Conservation (phyloP, 2,888 invertebrate genomes). For the Pterobdella sp. region DNA sequence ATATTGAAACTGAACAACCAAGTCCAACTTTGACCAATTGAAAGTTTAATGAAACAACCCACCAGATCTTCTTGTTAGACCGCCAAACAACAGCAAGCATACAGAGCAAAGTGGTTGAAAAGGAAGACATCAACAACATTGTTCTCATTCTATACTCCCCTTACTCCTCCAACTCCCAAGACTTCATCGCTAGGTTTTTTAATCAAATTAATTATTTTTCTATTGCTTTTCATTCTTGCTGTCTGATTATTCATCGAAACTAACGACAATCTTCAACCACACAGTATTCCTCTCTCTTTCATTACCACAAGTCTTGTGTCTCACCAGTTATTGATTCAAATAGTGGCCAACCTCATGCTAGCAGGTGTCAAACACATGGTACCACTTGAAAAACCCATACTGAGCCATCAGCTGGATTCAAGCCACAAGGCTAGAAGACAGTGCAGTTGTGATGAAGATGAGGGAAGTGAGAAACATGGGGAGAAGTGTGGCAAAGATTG, state of each 20-base stretch:
- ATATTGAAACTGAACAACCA: too few species aligned
- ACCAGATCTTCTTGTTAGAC: neutral
- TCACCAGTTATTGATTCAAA: conserved; percentile 83
- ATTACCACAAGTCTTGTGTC: conserved; percentile 79
- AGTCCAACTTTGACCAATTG: too few species aligned
- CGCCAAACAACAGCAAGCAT: conserved; percentile 55
- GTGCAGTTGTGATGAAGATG: neutral
- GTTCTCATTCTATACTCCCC: conserved; percentile 74
- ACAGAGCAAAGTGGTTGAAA: neutral
- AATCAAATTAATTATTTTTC: neutral
- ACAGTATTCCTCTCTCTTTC: conserved; percentile 74
- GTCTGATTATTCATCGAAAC: neutral
- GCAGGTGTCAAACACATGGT: conserved; percentile 58
- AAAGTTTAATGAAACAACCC: too few species aligned
- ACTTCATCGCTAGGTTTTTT: conserved; percentile 27
- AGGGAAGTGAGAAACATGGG: neutral
- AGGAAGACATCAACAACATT: conserved; percentile 71
- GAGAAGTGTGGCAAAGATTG: neutral
- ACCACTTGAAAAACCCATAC: conserved; percentile 33
- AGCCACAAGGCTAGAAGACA: conserved; percentile 46
- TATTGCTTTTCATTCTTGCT: neutral
- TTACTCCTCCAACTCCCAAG: conserved; percentile 36
- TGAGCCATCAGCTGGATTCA: conserved; percentile 17
- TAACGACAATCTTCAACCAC: conserved; percentile 28
- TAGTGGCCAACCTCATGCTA: conserved; percentile 75